Percentiles rank a stretch among this genome's conserved stretches.
phyloP scores from a whole-genome alignment of 2,888 invertebrate genomes.

The Masnerella sp. region DNA sequence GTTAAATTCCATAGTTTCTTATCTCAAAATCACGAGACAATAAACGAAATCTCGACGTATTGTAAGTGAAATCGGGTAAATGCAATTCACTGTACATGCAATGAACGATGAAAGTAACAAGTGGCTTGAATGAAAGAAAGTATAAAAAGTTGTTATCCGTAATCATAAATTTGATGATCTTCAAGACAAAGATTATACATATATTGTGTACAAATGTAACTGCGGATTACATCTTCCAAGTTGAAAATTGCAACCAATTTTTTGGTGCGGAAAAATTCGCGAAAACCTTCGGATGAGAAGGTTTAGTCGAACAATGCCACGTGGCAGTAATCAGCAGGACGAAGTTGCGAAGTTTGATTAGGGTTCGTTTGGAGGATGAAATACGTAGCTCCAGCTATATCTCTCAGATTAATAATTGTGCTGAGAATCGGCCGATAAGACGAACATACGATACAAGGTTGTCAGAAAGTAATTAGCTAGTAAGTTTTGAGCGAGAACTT shows the following conservation, averaged over 20 bases:
- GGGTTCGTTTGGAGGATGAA: no score
- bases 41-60: slow-evolving; percentile 23
- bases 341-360: no score
- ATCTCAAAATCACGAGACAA: slow-evolving; percentile 30
- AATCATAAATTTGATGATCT: slow-evolving; percentile 30
- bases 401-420: slow-evolving; percentile 18
- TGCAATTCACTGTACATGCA: slow-evolving; percentile 20
- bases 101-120: slow-evolving; percentile 58
- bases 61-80: slow-evolving; percentile 7
- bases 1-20: slow-evolving; percentile 65
- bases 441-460: slow-evolving; percentile 74
- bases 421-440: slow-evolving; percentile 38
- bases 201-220: not conserved
- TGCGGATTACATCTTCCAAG: not conserved
- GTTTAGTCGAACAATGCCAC: no score
- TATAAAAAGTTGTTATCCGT: slow-evolving; percentile 16
- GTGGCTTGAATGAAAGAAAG: slow-evolving; percentile 50
- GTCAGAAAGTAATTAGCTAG: slow-evolving; percentile 75
- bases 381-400: no score
- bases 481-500: slow-evolving; percentile 69
- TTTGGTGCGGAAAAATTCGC: no score
- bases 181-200: slow-evolving; percentile 9
- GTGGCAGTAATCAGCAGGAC: no score
- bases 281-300: no score
- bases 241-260: no score